Base-by-base conservation (phyloP, 2,113 vertebrate genomes). In the Eretmochelys imbricata region DNA sequence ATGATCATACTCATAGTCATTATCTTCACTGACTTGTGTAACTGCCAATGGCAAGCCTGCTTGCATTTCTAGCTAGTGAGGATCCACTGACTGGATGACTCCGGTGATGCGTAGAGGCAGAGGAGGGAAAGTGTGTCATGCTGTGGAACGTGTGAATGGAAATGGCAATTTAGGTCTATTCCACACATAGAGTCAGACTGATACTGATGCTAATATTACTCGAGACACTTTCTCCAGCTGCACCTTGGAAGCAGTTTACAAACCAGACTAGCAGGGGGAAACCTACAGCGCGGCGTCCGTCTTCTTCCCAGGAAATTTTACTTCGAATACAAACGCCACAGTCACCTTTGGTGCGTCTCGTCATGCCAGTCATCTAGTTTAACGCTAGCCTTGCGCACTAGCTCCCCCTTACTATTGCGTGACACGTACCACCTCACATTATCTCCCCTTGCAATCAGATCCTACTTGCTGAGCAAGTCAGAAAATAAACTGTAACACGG, bases 191-290 rank as follows among this genome's bases (percentile, higher is more conserved):
- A 55, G 29, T 84, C 38, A 81, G 57, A 86, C 86, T 92, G 22
- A 24, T 31, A 78, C 4, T 38, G n/a, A 62, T 53, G 42, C 11
- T 27, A 25, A 46, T 35, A 51, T 8, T 0, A 0, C 46, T 0
- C 0, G 14, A 62, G 35, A 25, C 62, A 22, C 46, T 48, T 95
- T 80, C 49, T 29, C 57, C 82, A 75, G 62, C 90, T 84, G 49
- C 0, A 1, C 80, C 87, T 87, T 55, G 89, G 82, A 95, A 95
- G 89, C 88, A 80, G 85, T 91, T 96, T 91, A n/a, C 75, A 0
- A 0, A 20, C 50, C 0, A 0, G 94, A 94, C 1, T 4, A 93
- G 69, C 79, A 65, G 75, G 79, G 85, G 75, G 20, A 1, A 88
- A 57, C 48, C 65, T 50, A 12, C 0, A 0, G 7, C 7, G 38